Evolutionary conservation across 2,113 vertebrate species (phyloP).

Genomic region (Campylomormyrus numenius): DNA sequence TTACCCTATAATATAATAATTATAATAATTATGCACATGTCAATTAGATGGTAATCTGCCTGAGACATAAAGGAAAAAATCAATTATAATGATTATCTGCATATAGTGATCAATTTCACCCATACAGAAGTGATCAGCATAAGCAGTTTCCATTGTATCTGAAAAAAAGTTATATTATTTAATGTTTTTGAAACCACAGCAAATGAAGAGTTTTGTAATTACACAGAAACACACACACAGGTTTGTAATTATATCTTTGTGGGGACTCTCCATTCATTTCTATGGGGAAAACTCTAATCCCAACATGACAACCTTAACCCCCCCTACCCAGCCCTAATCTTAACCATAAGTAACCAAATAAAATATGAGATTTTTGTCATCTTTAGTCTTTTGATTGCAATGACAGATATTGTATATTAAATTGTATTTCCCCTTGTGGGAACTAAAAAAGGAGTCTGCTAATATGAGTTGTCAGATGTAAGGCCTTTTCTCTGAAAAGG

Average conservation of each 20-base stretch:
- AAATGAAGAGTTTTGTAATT: background rate
- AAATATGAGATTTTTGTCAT: background rate
- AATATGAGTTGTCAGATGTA: background rate
- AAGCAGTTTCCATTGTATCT: background rate
- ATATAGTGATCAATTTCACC: too few species aligned
- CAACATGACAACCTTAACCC: background rate
- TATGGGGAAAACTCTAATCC: background rate
- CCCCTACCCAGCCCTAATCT: background rate
- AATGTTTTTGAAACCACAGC: background rate
- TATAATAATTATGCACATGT: too few species aligned
- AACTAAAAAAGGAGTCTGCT: background rate
- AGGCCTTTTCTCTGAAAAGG: background rate
- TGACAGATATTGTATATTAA: background rate
- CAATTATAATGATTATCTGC: too few species aligned
- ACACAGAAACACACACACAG: background rate
- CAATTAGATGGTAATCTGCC: too few species aligned
- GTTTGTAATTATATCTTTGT: background rate
- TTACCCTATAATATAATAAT: too few species aligned
- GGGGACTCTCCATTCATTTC: background rate
- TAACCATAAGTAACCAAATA: background rate
- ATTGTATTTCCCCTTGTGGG: background rate
- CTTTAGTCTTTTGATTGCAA: background rate
- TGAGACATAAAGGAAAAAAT: too few species aligned
- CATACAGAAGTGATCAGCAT: too few species aligned
- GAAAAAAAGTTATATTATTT: background rate